Percentiles rank a stretch among this genome's conserved stretches.
Conservation (phyloP, 2,797 vertebrate species). For the Labeo calbasu region DNA sequence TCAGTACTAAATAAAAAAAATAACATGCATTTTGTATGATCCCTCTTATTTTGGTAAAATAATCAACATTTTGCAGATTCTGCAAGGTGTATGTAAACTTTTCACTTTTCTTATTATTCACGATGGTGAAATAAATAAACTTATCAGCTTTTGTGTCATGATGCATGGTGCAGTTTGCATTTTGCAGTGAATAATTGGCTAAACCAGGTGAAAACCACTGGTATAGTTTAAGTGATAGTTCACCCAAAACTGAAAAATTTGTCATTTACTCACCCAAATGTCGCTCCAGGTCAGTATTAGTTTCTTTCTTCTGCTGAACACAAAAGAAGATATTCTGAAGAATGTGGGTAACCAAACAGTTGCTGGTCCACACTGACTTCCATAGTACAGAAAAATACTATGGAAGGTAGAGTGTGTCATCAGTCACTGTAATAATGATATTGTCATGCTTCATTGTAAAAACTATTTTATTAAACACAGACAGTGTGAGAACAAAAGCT, state of each 20-base stretch:
- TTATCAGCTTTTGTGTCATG: background rate
- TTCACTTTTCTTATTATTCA: background rate
- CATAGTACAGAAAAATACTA: background rate
- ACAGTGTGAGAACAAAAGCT: background rate
- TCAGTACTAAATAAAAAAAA: too few species aligned
- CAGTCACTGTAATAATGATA: background rate
- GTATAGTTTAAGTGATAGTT: too few species aligned
- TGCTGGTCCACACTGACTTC: background rate
- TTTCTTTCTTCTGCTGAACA: background rate
- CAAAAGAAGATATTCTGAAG: background rate
- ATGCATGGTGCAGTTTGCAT: background rate
- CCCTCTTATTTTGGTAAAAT: too few species aligned
- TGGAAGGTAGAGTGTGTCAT: background rate
- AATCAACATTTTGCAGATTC: too few species aligned
- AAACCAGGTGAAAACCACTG: background rate
- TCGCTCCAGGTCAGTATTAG: background rate
- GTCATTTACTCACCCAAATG: background rate
- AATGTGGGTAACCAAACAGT: background rate
- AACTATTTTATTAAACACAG: background rate
- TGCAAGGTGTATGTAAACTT: too few species aligned
- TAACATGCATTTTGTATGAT: too few species aligned
- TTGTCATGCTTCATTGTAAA: background rate
- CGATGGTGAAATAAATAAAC: background rate
- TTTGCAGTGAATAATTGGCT: background rate
- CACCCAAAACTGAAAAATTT: background rate